Evolutionary conservation across 2,888 invertebrate genomes (phyloP), one percentile per base, ranked within the genome.

Genomic region (Athalia cordata): DNA sequence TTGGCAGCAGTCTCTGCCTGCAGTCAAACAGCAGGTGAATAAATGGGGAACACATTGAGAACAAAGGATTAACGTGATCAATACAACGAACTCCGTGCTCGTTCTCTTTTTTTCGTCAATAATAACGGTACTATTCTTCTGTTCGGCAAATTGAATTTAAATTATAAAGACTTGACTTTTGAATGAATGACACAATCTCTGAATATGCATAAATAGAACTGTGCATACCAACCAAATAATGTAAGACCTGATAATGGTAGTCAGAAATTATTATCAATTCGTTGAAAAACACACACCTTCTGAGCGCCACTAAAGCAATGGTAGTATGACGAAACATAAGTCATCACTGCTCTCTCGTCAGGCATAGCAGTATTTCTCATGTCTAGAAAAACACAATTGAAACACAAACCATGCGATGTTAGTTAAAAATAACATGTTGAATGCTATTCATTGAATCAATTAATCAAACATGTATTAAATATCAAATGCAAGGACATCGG

Each of bases 1-100:
- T 99, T 99, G 87, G 99, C 99, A 90, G 99, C 99, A 85, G 99
- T 99, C 93, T 99, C 99, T 92, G 99, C 99, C 99, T 99, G 68
- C 57, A 64, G 77, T 78, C 55, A 79, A 77, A 29, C 52, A 11
- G 5, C 47, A 59, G 11, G 5, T 55, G 77, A 72, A 65, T 55
- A 67, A 81, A 62, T 78, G 74, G 66, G 55, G 65, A 59, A 76
- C 68, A 77, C 78, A 67, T 78, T 61, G 78, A 81, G 66, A 52
- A 65, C 57, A 82, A 81, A 81, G 13, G 67, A 67, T 67, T 47
- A 3, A 15, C 15, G n/a, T 67, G 15, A 50, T 5, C 15, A 13
- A 15, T 62, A 8, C 5, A 13, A 13, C 8, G n/a, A 13, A 43
- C 55, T 57, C 11, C 29, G 55, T 7, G 6, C 55, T 70, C n/a